These are phyloP conservation scores for Haliclystus octoradiatus DNA, from an alignment of 30 jellyfish, hydroid and myxozoan genomes.

Conservation along the genomic window DNA sequence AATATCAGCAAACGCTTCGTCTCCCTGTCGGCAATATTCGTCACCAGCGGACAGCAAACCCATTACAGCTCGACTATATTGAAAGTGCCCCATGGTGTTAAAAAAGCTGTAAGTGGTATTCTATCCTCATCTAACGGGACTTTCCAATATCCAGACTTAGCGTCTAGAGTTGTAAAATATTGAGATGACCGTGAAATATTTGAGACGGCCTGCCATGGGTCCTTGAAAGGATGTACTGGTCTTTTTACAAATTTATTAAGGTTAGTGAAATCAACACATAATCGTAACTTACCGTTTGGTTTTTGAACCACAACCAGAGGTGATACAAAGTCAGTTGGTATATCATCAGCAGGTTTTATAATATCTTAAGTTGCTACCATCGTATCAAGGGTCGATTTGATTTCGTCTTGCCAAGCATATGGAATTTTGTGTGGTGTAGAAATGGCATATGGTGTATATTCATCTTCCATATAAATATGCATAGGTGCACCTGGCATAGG, in stretches of 20 bases:
- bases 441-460: neutral
- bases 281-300: neutral
- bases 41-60: neutral
- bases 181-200: neutral
- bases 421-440: neutral
- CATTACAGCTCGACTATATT: neutral
- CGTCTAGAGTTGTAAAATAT: neutral
- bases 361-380: neutral
- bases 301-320: neutral
- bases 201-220: neutral
- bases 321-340: neutral
- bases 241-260: neutral
- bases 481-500: neutral
- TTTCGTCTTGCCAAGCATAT: neutral
- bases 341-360: neutral
- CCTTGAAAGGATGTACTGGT: neutral
- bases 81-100: neutral
- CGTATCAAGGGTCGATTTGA: neutral
- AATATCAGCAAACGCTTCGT: neutral
- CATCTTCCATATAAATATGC: neutral
- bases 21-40: conserved; percentile 1
- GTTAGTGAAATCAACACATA: neutral
- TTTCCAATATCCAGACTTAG: neutral
- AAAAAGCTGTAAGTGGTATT: neutral
- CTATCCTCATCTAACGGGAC: neutral